Evolutionary conservation across 2,888 invertebrate species (phyloP).

Genomic region (Ophion costatus): DNA sequence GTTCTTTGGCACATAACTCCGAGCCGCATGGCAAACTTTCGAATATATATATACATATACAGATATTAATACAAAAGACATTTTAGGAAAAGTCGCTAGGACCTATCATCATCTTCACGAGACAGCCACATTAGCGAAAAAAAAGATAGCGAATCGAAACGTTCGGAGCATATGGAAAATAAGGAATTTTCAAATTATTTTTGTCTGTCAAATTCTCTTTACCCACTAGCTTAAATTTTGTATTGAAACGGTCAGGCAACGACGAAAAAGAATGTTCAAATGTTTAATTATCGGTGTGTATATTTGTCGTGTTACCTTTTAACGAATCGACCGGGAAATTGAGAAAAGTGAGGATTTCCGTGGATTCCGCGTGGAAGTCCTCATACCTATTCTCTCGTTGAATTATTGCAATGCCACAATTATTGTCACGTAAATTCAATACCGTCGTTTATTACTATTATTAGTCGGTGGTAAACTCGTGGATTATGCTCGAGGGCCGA

Average conservation of each 20-base stretch:
- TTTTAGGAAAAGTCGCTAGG: neutral
- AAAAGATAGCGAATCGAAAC: neutral
- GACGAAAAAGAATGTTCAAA: neutral
- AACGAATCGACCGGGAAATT: neutral
- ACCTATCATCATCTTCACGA: neutral
- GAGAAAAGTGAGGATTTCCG: neutral
- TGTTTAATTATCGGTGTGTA: neutral
- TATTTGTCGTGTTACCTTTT: neutral
- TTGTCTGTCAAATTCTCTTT: neutral
- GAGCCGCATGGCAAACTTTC: slow-evolving; percentile 31
- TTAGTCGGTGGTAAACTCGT: slow-evolving; percentile 30
- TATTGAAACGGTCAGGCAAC: neutral
- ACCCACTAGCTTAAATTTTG: neutral
- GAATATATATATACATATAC: slow-evolving; percentile 2
- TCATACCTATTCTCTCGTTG: slow-evolving; percentile 7
- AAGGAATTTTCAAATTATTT: neutral
- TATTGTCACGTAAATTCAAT: slow-evolving; percentile 58
- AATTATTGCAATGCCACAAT: slow-evolving; percentile 38
- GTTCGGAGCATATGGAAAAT: neutral
- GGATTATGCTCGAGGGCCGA: slow-evolving; percentile 23
- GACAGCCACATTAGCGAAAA: neutral
- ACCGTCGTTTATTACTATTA: slow-evolving; percentile 49
- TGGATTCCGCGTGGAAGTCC: slow-evolving; percentile 1
- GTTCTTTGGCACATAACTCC: slow-evolving; percentile 68
- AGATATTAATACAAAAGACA: neutral